Base-by-base conservation (phyloP, 2,113 vertebrate genomes). In the Toxotes jaculatrix region DNA sequence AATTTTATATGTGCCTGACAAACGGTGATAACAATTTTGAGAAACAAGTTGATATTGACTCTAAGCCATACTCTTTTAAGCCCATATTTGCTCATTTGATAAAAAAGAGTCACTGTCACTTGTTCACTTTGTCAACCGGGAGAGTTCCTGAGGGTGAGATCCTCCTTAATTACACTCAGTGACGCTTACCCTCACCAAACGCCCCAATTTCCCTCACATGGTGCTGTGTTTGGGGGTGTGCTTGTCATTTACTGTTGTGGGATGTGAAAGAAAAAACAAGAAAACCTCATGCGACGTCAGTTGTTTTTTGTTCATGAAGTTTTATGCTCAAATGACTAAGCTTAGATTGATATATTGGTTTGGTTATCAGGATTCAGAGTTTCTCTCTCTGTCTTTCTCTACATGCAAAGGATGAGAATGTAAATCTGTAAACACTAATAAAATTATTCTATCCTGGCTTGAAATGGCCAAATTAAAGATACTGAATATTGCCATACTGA, bases 141-240 rank as follows among this genome's bases (percentile, higher is more conserved):
- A 84, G 77, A 71, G 57, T 0, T 81, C 86, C 93, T 79, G 23
- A 79, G 71, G 90, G 89, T 66, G 16, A 70, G 67, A 90, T 79
- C 72, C 84, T 89, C 84, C 70, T 90, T 93, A 93, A 93, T 93
- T 90, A 91, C 82, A 87, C 86, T 87, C 60, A 19, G 72, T 86
- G 85, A 83, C 72, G 62, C 83, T 87, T 74, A 80, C 73, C 83
- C 80, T 27, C 71, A 27, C 74, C 27, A 68, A 84, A 80, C n/a
- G 36, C 49, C 66, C 63, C 27, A 23, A 5, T 74, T 77, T 67
- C 56, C 42, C 78, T 73, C 85, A 68, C 32, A 75, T 59, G 47
- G 60, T 77, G 74, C 36, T 36, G 43, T 49, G 62, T 85, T 85
- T 62, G 69, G 42, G 74, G 65, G 61, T 61, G 31, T 61, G 45